Evolutionary conservation across 1,140 invertebrate species (phyloP).

Genomic region (Lepidostoma basale): DNA sequence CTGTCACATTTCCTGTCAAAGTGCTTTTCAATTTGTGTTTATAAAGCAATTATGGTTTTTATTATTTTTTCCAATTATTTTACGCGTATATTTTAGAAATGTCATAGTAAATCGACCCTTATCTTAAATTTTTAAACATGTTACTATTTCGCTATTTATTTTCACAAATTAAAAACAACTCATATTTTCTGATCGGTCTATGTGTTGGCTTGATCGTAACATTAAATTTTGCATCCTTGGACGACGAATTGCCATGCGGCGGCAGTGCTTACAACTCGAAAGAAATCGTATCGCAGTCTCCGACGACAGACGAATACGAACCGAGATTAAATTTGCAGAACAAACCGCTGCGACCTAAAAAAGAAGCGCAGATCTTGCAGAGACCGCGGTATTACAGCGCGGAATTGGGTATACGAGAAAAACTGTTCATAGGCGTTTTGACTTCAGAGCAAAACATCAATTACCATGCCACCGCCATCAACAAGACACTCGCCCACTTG

Average conservation of each 20-base stretch:
- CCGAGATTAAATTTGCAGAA: slow-evolving; percentile 51
- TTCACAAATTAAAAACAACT: slow-evolving; percentile 58
- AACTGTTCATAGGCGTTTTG: slow-evolving; percentile 85
- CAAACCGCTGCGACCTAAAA: slow-evolving; percentile 46
- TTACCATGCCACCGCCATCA: slow-evolving; percentile 74
- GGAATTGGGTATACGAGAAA: slow-evolving; percentile 88
- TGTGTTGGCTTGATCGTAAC: slow-evolving; percentile 54
- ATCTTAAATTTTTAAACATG: too few relatives aligned
- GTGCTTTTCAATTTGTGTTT: too few relatives aligned
- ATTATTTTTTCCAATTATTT: background rate
- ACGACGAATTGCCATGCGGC: slow-evolving; percentile 46
- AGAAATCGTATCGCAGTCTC: background rate
- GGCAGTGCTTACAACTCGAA: slow-evolving; percentile 34
- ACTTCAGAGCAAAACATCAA: slow-evolving; percentile 74
- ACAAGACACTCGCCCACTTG: slow-evolving; percentile 78
- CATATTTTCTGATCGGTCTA: slow-evolving; percentile 55
- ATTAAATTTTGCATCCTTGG: slow-evolving; percentile 50
- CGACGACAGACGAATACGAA: slow-evolving; percentile 51
- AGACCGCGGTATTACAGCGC: slow-evolving; percentile 91
- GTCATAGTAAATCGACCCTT: too few relatives aligned
- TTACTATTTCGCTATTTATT: slow-evolving; percentile 55
- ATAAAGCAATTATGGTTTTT: too few relatives aligned
- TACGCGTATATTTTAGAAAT: background rate
- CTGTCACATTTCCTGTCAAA: too few relatives aligned
- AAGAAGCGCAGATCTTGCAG: slow-evolving; percentile 60